Conservation (phyloP, 2,113 vertebrate genomes). For the Conger conger region DNA sequence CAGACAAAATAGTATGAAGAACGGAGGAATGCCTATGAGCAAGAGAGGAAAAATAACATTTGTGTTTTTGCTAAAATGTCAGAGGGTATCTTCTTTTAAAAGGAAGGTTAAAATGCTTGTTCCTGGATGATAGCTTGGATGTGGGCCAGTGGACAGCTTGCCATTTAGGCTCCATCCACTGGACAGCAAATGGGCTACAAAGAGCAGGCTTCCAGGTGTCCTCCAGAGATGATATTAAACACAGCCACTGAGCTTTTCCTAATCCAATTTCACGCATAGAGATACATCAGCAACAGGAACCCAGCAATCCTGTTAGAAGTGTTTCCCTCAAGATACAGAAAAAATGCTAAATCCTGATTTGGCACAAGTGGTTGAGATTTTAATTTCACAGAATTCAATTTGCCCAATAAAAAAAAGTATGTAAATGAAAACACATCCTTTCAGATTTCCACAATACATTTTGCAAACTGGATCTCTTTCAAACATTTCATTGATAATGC, state of each 20-base stretch:
- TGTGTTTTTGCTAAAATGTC: not conserved
- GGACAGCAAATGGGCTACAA: not conserved
- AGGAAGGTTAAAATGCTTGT: slow-evolving; percentile 16
- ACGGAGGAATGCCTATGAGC: not conserved
- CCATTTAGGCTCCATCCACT: not conserved
- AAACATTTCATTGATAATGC: too few species aligned
- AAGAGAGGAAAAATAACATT: not conserved
- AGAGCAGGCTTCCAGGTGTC: not conserved
- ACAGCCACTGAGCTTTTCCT: not conserved
- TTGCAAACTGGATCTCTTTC: not conserved
- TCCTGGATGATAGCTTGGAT: not conserved
- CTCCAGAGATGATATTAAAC: not conserved
- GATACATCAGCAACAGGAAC: not conserved
- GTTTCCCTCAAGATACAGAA: slow-evolving; percentile 2
- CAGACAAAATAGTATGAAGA: not conserved
- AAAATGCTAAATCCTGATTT: slow-evolving; percentile 13
- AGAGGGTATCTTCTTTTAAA: not conserved
- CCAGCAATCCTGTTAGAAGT: slow-evolving; percentile 18
- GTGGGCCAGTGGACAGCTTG: slow-evolving; percentile 9
- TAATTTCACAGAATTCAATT: not conserved
- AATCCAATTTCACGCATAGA: slow-evolving; percentile 22
- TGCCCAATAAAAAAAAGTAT: not conserved
- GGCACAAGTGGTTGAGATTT: slow-evolving; percentile 3
- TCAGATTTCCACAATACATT: not conserved
- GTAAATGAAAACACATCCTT: not conserved